Evolutionary conservation across 2,797 vertebrate species (phyloP).

Genomic region (Epinephelus awoara): DNA sequence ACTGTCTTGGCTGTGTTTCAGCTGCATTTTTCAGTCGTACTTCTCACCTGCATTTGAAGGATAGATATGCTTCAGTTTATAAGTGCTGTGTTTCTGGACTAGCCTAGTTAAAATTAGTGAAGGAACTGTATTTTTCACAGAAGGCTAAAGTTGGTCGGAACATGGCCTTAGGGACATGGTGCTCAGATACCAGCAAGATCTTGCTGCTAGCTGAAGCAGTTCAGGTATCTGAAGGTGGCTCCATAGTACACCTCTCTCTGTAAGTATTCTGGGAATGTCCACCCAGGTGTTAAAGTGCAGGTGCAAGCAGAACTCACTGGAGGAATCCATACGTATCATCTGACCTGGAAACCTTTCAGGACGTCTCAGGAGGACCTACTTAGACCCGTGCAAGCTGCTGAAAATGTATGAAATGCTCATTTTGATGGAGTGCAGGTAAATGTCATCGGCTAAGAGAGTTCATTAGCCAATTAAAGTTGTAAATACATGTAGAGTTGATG

Average conservation of each 20-base stretch:
- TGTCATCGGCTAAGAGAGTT: slow-evolving; percentile 49
- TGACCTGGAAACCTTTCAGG: slow-evolving; percentile 41
- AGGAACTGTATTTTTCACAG: too few species aligned
- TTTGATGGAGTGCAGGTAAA: slow-evolving; percentile 47
- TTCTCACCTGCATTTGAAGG: too few species aligned
- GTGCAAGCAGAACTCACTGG: slow-evolving; percentile 22
- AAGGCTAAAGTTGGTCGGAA: too few species aligned
- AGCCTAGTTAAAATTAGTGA: too few species aligned
- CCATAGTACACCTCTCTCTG: neutral
- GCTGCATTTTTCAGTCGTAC: too few species aligned
- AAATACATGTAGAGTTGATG: slow-evolving; percentile 53
- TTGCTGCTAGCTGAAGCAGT: neutral
- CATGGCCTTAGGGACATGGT: neutral
- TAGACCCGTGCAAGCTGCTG: neutral
- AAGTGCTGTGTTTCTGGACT: neutral
- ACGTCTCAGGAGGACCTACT: slow-evolving; percentile 9
- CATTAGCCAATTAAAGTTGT: slow-evolving; percentile 63
- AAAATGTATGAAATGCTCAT: slow-evolving; percentile 40
- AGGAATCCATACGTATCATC: slow-evolving; percentile 18
- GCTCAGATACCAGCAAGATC: neutral
- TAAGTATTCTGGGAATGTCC: slow-evolving; percentile 16
- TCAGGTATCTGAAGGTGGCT: slow-evolving; percentile 15
- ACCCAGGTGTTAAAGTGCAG: neutral
- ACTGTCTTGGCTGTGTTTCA: too few species aligned
- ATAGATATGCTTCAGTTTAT: too few species aligned